A percentile compares a stretch with the other conserved stretches of the same genome.
Evolutionary conservation across 2,888 invertebrate genomes (phyloP).

Genomic region (Chaetogeoica ovagalla): DNA sequence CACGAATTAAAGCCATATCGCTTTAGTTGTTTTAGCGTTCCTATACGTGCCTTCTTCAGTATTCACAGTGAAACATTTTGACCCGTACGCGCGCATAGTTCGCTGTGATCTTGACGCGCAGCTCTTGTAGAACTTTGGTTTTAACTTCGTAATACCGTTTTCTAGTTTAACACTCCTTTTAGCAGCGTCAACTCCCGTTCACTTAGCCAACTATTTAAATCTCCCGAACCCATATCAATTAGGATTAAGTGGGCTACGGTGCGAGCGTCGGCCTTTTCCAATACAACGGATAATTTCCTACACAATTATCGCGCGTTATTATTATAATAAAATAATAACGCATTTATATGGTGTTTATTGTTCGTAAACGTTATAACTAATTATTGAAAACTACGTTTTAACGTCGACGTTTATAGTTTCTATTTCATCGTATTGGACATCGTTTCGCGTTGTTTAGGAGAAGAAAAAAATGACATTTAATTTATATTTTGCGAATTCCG

Average conservation of each 20-base stretch:
- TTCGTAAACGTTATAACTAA: too few species aligned
- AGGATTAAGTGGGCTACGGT: constrained; percentile 1
- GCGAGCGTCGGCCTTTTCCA: background rate
- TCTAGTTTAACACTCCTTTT: background rate
- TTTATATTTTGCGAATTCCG: too few species aligned
- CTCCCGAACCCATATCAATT: constrained; percentile 10
- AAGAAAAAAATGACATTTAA: too few species aligned
- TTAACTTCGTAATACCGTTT: background rate
- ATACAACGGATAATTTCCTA: background rate
- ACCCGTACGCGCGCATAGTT: background rate
- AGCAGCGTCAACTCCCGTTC: background rate
- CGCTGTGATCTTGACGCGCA: background rate
- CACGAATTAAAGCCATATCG: background rate
- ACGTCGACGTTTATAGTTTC: too few species aligned
- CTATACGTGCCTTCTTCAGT: background rate
- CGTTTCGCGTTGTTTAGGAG: too few species aligned
- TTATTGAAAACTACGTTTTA: too few species aligned
- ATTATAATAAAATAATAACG: too few species aligned
- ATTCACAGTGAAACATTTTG: background rate
- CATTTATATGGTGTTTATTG: too few species aligned
- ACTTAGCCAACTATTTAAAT: background rate
- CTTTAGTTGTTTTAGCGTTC: background rate
- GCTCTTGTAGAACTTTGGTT: background rate
- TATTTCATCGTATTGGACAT: too few species aligned
- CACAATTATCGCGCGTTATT: background rate